Evolutionary conservation across 1,140 invertebrate species (phyloP).

Genomic region (Trichonephila clavata): DNA sequence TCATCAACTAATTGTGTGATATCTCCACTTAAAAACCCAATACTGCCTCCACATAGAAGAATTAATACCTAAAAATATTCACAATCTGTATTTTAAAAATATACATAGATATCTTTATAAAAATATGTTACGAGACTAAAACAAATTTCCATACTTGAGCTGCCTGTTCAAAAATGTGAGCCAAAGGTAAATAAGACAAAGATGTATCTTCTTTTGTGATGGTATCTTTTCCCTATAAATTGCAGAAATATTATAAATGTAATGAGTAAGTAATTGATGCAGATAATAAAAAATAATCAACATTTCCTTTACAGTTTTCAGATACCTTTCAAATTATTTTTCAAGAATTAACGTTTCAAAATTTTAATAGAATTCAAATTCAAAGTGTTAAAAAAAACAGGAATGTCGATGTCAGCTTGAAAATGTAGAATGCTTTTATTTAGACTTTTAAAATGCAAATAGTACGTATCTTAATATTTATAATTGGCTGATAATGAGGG

Average conservation of each 20-base stretch:
- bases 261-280: too few relatives aligned
- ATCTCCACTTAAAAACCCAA: constrained; percentile 84
- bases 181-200: constrained; percentile 97
- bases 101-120: background rate
- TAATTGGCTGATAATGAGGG: too few relatives aligned
- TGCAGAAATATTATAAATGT: background rate
- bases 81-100: background rate
- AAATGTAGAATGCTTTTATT: too few relatives aligned
- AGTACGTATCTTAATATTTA: too few relatives aligned
- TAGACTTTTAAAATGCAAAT: too few relatives aligned
- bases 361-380: too few relatives aligned
- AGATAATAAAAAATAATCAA: too few relatives aligned
- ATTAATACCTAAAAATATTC: constrained; percentile 60
- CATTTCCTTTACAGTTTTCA: too few relatives aligned
- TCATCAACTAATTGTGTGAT: constrained; percentile 82
- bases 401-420: too few relatives aligned
- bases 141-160: constrained; percentile 86
- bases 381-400: too few relatives aligned
- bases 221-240: background rate
- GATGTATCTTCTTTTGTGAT: constrained; percentile 85
- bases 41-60: constrained; percentile 80
- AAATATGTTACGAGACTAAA: background rate
- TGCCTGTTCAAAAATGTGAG: constrained; percentile 96
- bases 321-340: too few relatives aligned
- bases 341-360: too few relatives aligned